These are phyloP conservation scores for Zoanthus gigantus DNA, from an alignment of 92 coral and sea anemone species.

Conservation along the genomic window DNA sequence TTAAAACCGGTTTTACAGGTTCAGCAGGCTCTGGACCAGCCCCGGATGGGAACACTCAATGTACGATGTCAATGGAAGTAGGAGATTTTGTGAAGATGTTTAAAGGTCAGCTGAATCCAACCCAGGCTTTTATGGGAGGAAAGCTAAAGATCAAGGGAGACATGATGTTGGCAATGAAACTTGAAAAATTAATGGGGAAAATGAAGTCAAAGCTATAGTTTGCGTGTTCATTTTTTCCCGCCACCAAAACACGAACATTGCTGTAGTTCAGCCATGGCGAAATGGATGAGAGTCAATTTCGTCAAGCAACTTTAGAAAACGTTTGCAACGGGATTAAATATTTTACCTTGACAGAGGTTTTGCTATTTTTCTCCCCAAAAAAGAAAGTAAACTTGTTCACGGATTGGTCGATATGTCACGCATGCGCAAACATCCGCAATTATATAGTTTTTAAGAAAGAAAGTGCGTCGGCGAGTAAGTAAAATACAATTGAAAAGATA, in stretches of 20 bases:
- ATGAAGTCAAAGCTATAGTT: constrained; percentile 82
- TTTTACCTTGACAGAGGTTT: too few species aligned
- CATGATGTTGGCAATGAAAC: constrained; percentile 94
- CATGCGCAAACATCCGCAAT: too few species aligned
- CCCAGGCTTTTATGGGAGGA: constrained; percentile 95
- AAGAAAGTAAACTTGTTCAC: too few species aligned
- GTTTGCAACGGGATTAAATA: too few species aligned
- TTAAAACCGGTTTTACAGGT: constrained; percentile 57
- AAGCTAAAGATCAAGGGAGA: constrained; percentile 90
- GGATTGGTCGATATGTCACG: too few species aligned
- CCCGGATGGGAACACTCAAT: constrained; percentile 76
- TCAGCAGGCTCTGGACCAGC: constrained; percentile 82
- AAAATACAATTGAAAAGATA: too few species aligned
- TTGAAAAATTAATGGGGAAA: constrained; percentile 84
- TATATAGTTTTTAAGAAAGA: too few species aligned
- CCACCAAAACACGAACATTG: neutral
- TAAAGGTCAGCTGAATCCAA: constrained; percentile 87
- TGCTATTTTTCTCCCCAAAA: too few species aligned
- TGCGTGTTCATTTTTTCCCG: neutral
- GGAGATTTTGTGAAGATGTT: constrained; percentile 93
- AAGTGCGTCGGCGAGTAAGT: too few species aligned
- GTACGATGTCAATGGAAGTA: constrained; percentile 81
- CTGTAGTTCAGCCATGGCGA: neutral
- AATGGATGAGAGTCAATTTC: neutral
- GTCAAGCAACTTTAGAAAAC: too few species aligned